These are phyloP conservation scores for Rapana venosa DNA, from an alignment of 2,888 invertebrate species.

Conservation along the genomic window DNA sequence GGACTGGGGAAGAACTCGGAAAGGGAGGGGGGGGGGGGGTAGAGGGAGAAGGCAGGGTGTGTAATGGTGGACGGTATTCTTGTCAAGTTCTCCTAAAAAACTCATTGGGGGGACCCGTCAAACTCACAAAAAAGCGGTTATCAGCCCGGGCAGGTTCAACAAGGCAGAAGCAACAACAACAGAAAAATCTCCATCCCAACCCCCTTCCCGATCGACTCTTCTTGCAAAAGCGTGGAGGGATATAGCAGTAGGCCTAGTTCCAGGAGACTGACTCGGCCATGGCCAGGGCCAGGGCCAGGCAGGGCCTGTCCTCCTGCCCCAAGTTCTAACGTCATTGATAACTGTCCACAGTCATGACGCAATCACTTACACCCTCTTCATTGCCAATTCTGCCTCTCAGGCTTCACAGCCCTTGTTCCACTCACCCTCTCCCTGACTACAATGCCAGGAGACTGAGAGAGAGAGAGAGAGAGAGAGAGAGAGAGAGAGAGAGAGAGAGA, in stretches of 20 bases:
- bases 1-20: not conserved
- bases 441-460: no score
- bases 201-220: no score
- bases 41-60: not conserved
- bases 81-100: not conserved
- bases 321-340: conserved; percentile 31
- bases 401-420: not conserved
- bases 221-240: no score
- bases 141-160: not conserved
- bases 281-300: no score
- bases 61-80: not conserved
- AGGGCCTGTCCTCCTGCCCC: no score
- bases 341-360: conserved; percentile 20
- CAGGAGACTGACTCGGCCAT: no score
- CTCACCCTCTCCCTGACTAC: not conserved
- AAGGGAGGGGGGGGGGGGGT: not conserved
- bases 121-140: not conserved
- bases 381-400: conserved; percentile 4
- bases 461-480: no score
- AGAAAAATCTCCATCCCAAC: no score
- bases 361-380: conserved; percentile 1
- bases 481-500: no score
- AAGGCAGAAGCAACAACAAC: not conserved
- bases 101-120: not conserved
- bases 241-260: no score